Evolutionary conservation across 2,888 invertebrate species (phyloP).

Genomic region (Tromatobia lineatoria): DNA sequence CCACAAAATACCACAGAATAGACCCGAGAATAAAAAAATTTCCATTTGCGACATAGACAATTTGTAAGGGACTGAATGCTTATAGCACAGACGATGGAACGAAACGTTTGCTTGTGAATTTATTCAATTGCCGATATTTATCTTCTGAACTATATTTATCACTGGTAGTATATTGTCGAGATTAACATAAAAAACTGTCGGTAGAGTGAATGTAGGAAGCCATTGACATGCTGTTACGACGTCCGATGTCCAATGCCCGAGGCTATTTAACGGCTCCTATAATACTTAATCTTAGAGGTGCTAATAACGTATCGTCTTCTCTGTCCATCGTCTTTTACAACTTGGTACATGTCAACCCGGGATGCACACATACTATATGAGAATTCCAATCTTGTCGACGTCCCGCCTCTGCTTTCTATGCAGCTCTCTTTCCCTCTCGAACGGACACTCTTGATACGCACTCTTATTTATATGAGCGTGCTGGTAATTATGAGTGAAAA

Average conservation of each 20-base stretch:
- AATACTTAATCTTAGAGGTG: slow-evolving; percentile 68
- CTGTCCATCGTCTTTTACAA: slow-evolving; percentile 26
- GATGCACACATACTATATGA: slow-evolving; percentile 57
- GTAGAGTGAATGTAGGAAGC: not conserved
- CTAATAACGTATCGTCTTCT: slow-evolving; percentile 69
- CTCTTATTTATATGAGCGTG: slow-evolving; percentile 78
- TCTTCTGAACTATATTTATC: not conserved
- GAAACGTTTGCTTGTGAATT: too few species aligned
- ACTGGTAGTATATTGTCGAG: not conserved
- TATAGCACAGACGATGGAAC: too few species aligned
- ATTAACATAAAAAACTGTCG: not conserved
- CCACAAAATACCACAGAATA: too few species aligned
- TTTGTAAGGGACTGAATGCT: too few species aligned
- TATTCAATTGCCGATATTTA: not conserved
- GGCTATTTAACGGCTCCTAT: slow-evolving; percentile 50
- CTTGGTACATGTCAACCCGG: slow-evolving; percentile 46
- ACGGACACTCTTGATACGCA: slow-evolving; percentile 60
- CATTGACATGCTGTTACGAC: slow-evolving; percentile 36
- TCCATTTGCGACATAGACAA: too few species aligned
- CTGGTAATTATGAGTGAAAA: slow-evolving; percentile 79
- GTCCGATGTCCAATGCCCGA: slow-evolving; percentile 51
- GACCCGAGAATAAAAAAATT: not conserved
- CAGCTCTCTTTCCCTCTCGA: slow-evolving; percentile 45
- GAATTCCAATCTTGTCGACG: slow-evolving; percentile 65
- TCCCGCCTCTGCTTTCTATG: slow-evolving; percentile 58